phyloP scores from a whole-genome alignment of 2,113 vertebrate genomes.

The Rhinichthys klamathensis region DNA sequence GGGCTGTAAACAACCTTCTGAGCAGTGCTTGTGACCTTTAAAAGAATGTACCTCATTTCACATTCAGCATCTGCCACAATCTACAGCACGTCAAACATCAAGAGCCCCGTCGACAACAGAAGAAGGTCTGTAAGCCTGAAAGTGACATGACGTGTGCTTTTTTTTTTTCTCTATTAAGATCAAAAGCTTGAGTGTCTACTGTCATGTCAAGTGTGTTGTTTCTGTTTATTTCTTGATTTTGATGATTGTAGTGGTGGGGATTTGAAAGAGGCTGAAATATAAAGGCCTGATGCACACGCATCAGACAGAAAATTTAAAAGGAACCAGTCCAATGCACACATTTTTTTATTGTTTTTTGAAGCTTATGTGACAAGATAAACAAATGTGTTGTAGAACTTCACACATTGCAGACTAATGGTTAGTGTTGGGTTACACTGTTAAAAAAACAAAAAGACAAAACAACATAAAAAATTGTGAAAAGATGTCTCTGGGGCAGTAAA shows the following conservation, averaged over 20 bases:
- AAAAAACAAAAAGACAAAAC: neutral
- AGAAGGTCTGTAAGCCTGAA: slow-evolving; percentile 26
- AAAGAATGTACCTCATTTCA: slow-evolving; percentile 39
- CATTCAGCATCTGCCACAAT: slow-evolving; percentile 22
- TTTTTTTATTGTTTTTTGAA: slow-evolving; percentile 7
- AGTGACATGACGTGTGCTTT: neutral
- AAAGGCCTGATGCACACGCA: slow-evolving; percentile 62
- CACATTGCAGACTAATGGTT: neutral
- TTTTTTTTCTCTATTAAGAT: slow-evolving; percentile 21
- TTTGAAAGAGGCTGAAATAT: slow-evolving; percentile 64
- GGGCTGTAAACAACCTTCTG: slow-evolving; percentile 33
- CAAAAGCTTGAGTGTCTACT: slow-evolving; percentile 27
- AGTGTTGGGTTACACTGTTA: neutral
- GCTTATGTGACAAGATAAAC: neutral
- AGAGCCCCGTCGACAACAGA: neutral
- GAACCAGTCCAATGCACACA: slow-evolving; percentile 57
- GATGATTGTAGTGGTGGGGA: slow-evolving; percentile 51
- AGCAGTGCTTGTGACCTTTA: slow-evolving; percentile 45
- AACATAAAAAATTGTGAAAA: no score
- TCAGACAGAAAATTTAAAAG: slow-evolving; percentile 60
- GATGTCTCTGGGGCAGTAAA: no score
- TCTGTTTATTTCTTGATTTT: slow-evolving; percentile 33
- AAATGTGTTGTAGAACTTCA: neutral
- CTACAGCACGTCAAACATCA: slow-evolving; percentile 36
- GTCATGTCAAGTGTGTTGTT: slow-evolving; percentile 16